Base-by-base conservation (phyloP, 92 coral and sea anemone species). In the Zoanthus sansibaricus region DNA sequence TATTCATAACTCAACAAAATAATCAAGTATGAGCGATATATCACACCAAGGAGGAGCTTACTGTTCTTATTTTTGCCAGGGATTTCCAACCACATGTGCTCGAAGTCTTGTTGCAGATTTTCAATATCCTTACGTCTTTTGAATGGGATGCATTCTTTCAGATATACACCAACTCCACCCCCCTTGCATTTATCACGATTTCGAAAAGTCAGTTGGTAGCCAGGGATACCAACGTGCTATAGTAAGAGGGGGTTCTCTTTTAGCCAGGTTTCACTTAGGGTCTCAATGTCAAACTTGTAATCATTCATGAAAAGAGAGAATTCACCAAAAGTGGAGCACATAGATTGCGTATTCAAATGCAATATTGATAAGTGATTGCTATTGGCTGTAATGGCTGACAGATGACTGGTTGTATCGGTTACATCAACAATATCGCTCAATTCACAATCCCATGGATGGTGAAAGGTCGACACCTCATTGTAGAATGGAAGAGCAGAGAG, bases 61-160 rank as follows among this genome's bases (percentile, higher is more conserved):
- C 92, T 89, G 92, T 89, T 71, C 76, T 72, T 89, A 58, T 89
- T 89, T 76, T 67, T 75, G 6, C 92, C 92, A 44, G 92, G 77
- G 59, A 89, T 52, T 75, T 89, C 92, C 12, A 89, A 48, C 92
- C 89, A 89, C 88, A 83, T 37, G 72, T 89, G 88, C 68, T 87
- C 90, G 77, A 84, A 83, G 5, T 76, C 68, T 45, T 64, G 71
- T 62, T 62, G 66, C 51, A 76, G 67, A 31, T 85, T 89, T 59
- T 89, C 88, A 42, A 89, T 89, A 74, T 89, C 92, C 32, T 31
- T 32, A 13, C 92, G 80, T 66, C 92, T 85, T 66, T 89, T 89
- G 42, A 89, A 89, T 20, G 47, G 56, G 13, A 88, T 82, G 47
- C 54, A 56, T 9, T 88, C 83, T 47, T 88, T 83, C 44, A 75